phyloP scores from a whole-genome alignment of 2,797 vertebrate species.

The Chaetodon trifasciatus region DNA sequence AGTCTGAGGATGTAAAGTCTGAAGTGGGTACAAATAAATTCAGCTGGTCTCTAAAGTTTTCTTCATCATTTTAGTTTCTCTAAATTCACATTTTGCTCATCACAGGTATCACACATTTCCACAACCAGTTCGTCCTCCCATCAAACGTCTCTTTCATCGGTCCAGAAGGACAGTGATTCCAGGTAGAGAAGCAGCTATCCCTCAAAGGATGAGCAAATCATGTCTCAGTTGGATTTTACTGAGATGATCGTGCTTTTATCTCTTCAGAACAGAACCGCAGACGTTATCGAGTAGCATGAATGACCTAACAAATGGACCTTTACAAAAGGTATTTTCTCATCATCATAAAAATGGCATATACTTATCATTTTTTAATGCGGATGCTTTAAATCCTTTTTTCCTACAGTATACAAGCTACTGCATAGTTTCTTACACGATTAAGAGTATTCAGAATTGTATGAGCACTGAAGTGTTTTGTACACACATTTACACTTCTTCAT shows the following conservation, averaged over 20 bases:
- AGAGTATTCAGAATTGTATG: not conserved
- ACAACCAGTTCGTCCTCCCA: constrained; percentile 85
- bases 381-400: no score
- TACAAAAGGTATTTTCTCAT: constrained; percentile 88
- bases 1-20: constrained; percentile 87
- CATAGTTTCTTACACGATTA: no score
- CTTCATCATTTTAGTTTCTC: not conserved
- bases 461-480: not conserved
- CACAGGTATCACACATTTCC: constrained; percentile 85
- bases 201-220: not conserved
- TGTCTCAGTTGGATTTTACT: not conserved
- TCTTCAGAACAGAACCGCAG: constrained; percentile 83
- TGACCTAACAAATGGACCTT: constrained; percentile 87
- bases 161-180: constrained; percentile 87
- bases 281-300: constrained; percentile 90
- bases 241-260: constrained; percentile 32
- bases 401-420: no score
- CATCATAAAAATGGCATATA: not conserved
- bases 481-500: not conserved
- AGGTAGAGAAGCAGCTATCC: constrained; percentile 82
- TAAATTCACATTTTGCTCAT: not conserved
- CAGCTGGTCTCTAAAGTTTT: not conserved
- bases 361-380: not conserved
- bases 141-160: constrained; percentile 74
- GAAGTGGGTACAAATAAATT: constrained; percentile 81